These are phyloP conservation scores for Enteromius paludinosus DNA, from an alignment of 2,797 vertebrate species.

Conservation along the genomic window DNA sequence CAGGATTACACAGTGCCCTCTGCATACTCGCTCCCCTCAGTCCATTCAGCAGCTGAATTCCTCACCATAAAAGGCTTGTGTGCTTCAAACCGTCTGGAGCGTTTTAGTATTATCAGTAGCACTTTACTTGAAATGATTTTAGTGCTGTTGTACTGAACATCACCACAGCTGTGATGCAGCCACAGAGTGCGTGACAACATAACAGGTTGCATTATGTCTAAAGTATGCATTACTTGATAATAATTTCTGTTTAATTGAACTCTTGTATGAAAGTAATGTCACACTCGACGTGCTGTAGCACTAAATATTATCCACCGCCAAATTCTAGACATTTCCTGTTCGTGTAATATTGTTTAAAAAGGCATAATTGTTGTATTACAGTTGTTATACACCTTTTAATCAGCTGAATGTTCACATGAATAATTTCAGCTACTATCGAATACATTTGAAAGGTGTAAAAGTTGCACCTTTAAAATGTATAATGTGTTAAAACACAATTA, in stretches of 20 bases:
- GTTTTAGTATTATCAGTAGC: slow-evolving; percentile 10
- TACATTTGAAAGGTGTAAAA: slow-evolving; percentile 10
- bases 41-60: slow-evolving; percentile 28
- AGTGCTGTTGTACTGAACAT: slow-evolving; percentile 6
- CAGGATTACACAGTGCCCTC: slow-evolving; percentile 13
- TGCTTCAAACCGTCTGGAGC: slow-evolving; percentile 6
- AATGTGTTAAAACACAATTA: slow-evolving; percentile 11
- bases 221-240: background rate
- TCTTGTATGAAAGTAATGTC: background rate
- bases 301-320: background rate
- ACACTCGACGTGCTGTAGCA: background rate
- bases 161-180: slow-evolving; percentile 3
- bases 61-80: slow-evolving; percentile 21
- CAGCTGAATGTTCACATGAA: background rate
- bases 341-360: background rate
- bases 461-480: slow-evolving; percentile 3
- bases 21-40: slow-evolving; percentile 19
- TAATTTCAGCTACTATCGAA: background rate
- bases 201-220: background rate
- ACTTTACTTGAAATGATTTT: slow-evolving; percentile 13
- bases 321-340: background rate
- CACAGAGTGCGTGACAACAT: background rate
- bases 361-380: background rate
- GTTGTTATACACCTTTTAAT: background rate
- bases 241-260: slow-evolving; percentile 2